Percentiles rank a stretch among this genome's conserved stretches.
Evolutionary conservation across 2,797 vertebrate species (phyloP).

Genomic region (Galaxias olidus): DNA sequence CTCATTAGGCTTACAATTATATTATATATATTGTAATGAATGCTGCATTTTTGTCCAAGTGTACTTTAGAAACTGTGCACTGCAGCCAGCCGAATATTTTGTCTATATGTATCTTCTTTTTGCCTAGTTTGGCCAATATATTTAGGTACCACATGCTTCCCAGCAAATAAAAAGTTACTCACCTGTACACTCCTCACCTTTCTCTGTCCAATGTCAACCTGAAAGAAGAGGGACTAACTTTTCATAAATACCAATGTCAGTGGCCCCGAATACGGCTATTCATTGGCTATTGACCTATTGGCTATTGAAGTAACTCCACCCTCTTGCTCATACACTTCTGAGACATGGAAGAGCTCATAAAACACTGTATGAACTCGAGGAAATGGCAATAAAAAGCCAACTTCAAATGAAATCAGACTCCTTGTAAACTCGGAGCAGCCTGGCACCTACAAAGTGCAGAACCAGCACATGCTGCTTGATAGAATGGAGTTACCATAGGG

Average conservation of each 20-base stretch:
- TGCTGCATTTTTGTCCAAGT: too few relatives aligned
- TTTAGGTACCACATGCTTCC: too few relatives aligned
- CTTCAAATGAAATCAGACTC: slow-evolving; percentile 56
- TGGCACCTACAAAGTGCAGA: slow-evolving; percentile 20
- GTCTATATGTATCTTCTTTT: too few relatives aligned
- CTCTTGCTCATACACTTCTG: slow-evolving; percentile 11
- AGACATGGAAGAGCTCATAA: slow-evolving; percentile 54
- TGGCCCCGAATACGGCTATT: slow-evolving; percentile 10
- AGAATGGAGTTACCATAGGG: not conserved
- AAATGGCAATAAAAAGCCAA: slow-evolving; percentile 33
- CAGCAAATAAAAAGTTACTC: slow-evolving; percentile 19
- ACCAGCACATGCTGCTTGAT: not conserved
- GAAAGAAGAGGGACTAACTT: slow-evolving; percentile 23
- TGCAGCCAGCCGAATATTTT: too few relatives aligned
- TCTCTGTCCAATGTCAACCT: slow-evolving; percentile 27
- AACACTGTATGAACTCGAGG: slow-evolving; percentile 3
- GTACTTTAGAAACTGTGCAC: too few relatives aligned
- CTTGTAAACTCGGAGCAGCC: slow-evolving; percentile 51
- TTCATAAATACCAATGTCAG: slow-evolving; percentile 52
- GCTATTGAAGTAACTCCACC: slow-evolving; percentile 36
- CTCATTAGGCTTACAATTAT: too few relatives aligned
- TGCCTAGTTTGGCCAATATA: too few relatives aligned
- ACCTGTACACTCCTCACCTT: slow-evolving; percentile 51
- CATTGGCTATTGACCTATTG: slow-evolving; percentile 47
- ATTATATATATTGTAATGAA: too few relatives aligned